Base-by-base conservation (phyloP, 2,113 vertebrate genomes). In the Xerus inauris region DNA sequence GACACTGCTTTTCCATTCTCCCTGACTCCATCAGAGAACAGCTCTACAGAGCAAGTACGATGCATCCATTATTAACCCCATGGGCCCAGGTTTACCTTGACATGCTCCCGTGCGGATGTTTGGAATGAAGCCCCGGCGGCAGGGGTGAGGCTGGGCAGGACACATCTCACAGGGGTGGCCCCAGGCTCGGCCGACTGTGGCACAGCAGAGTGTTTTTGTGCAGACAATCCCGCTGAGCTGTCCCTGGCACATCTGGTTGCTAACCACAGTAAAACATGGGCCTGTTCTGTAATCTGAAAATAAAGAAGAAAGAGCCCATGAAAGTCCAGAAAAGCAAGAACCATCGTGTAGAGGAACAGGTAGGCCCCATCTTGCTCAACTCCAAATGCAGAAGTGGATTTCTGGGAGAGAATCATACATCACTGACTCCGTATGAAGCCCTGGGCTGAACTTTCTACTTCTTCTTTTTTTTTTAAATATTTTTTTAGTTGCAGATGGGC, bases 181-280 rank as follows among this genome's bases (percentile, higher is more conserved):
- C 99, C 99, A 99, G 0, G 99, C 99, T 95, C 99, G 98, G 73
- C 99, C 99, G 3, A 99, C 99, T 0, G 99, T 99, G 57, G 99
- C 99, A 71, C 99, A 99, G 98, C 99, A 99, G 87, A 99, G 98
- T 0, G 99, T 99, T 98, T 99, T 99, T 20, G 99, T 99, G 98
- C 99, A 99, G 85, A 99, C 99, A 26, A 99, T 99, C 75, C 99
- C 99, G 0, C 99, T 99, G 97, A 99, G 98, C 98, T 99, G 99
- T 45, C 99, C 99, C 95, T 99, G 99, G 98, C 99, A 99, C 99
- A 99, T 99, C 99, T 99, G 99, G 98, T 99, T 99, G 98, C 99
- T 99, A 93, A 99, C 98, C 57, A 99, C 99, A 49, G 99, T 99
- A 71, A 99, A 99, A 98, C 99, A 99, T 0, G 99, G 99, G n/a